Conservation (phyloP, 1,140 invertebrate genomes). For the Hyles vespertilio region DNA sequence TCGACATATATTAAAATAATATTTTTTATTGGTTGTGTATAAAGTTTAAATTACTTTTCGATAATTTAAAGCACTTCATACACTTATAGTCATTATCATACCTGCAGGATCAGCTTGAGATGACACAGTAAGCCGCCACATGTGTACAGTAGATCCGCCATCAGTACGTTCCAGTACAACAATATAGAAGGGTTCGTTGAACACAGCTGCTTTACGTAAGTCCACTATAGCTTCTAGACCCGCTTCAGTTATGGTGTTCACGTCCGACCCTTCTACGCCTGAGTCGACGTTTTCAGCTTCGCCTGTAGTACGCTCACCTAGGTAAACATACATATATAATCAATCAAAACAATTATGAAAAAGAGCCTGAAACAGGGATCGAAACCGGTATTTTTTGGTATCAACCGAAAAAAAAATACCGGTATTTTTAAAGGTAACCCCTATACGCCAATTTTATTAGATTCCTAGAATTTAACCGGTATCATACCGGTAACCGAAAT, state of each 20-base stretch:
- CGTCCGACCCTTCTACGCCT: conserved; percentile 48
- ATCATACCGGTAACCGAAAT: too few relatives aligned
- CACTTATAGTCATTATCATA: conserved; percentile 25
- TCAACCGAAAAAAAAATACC: too few relatives aligned
- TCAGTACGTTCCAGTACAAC: conserved; percentile 92
- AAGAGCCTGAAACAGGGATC: too few relatives aligned
- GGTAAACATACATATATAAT: background rate
- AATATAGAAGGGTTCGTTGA: conserved; percentile 97
- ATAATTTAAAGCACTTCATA: too few relatives aligned
- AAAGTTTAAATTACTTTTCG: too few relatives aligned
- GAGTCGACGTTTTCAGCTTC: conserved; percentile 49
- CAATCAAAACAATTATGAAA: too few relatives aligned
- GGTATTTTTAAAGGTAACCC: too few relatives aligned
- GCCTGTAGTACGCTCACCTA: conserved; percentile 53
- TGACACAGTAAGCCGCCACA: conserved; percentile 95
- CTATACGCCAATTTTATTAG: too few relatives aligned
- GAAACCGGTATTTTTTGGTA: too few relatives aligned
- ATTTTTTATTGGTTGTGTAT: too few relatives aligned
- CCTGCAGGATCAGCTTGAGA: conserved; percentile 83
- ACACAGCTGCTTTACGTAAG: conserved; percentile 87
- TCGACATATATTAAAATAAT: too few relatives aligned
- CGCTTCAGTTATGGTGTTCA: conserved; percentile 78
- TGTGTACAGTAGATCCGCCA: conserved; percentile 92
- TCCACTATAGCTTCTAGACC: conserved; percentile 92
- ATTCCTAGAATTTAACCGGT: too few relatives aligned